Evolutionary conservation across 2,888 invertebrate genomes (phyloP).

Genomic region (Neoitamus cyanurus): DNA sequence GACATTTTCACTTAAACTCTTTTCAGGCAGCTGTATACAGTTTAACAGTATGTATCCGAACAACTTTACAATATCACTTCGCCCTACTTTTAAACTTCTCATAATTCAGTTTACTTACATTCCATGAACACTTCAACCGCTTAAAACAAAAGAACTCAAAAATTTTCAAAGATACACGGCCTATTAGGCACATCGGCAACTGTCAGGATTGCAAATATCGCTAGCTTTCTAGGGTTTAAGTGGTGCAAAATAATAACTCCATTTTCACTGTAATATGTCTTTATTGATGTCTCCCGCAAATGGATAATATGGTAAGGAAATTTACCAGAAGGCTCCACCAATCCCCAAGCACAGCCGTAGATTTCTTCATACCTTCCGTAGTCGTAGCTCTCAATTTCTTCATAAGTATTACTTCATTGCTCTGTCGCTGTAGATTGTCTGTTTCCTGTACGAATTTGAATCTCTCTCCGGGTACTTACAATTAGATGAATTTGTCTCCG

Average conservation of each 20-base stretch:
- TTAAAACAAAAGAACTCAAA: neutral
- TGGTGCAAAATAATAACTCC: neutral
- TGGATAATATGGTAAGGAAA: neutral
- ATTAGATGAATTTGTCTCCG: neutral
- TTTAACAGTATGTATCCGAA: neutral
- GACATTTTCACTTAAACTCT: neutral
- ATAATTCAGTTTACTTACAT: neutral
- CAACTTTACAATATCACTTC: neutral
- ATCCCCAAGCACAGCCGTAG: neutral
- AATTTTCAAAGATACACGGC: neutral
- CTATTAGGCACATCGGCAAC: neutral
- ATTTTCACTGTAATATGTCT: neutral
- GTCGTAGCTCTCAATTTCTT: neutral
- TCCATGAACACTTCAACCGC: neutral
- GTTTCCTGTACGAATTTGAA: neutral
- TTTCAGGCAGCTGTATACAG: neutral
- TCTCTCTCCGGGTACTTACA: neutral
- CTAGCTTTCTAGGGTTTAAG: neutral
- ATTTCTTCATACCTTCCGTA: neutral
- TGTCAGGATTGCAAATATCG: neutral
- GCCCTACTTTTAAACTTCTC: neutral
- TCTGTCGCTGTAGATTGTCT: neutral
- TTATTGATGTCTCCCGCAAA: neutral
- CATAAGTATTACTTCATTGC: neutral
- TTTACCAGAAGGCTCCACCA: neutral